A percentile compares a stretch with the other conserved stretches of the same genome.
Conservation (phyloP, 2,113 vertebrate genomes). For the Pollachius pollachius region DNA sequence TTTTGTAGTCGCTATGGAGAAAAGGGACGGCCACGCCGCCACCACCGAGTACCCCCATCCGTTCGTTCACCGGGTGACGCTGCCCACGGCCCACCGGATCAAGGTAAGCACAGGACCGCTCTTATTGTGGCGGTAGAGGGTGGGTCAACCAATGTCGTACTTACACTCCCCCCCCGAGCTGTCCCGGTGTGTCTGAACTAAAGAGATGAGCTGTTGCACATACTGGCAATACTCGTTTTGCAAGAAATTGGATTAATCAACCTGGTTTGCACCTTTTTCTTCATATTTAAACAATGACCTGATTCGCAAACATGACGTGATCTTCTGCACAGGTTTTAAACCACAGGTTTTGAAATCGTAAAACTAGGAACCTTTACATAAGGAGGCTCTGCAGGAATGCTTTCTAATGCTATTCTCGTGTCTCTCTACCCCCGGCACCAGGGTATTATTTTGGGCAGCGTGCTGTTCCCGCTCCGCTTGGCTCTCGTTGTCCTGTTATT, state of each 20-base stretch:
- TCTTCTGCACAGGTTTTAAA: too few relatives aligned
- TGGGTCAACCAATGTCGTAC: too few relatives aligned
- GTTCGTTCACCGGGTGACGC: constrained; percentile 73
- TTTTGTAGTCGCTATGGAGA: constrained; percentile 49
- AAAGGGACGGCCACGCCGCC: not conserved
- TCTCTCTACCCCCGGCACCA: constrained; percentile 33
- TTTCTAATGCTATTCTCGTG: too few relatives aligned
- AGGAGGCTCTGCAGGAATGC: not conserved
- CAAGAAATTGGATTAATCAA: too few relatives aligned
- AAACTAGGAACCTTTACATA: too few relatives aligned
- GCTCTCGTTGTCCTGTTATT: constrained; percentile 69
- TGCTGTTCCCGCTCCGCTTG: constrained; percentile 79
- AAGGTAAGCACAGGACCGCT: constrained; percentile 64
- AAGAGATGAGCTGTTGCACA: not conserved
- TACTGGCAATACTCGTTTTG: too few relatives aligned
- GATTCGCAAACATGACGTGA: too few relatives aligned
- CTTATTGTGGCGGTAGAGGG: not conserved
- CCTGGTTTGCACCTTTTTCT: too few relatives aligned
- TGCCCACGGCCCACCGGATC: constrained; percentile 67
- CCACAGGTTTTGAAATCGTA: too few relatives aligned
- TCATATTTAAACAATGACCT: too few relatives aligned
- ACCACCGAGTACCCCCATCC: constrained; percentile 63
- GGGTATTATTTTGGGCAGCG: constrained; percentile 75
- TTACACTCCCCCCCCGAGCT: too few relatives aligned
- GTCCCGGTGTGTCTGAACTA: too few relatives aligned